Conservation (phyloP, 2,888 invertebrate genomes). For the Stenurella melanura region DNA sequence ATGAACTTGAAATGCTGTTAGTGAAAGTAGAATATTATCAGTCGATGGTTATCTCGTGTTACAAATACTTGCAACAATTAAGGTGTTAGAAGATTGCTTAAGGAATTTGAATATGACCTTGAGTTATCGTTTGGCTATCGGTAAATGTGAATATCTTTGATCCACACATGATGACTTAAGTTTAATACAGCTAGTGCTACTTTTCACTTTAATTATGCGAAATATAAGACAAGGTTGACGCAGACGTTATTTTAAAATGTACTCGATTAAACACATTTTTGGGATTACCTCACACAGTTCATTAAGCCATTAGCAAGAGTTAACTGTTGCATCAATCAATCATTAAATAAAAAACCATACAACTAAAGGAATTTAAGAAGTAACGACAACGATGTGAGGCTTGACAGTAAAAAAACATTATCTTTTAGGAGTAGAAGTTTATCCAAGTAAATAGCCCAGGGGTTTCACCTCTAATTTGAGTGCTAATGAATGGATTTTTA, state of each 20-base stretch:
- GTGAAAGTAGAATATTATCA: slow-evolving; percentile 21
- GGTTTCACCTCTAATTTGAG: too few species aligned
- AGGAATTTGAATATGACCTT: slow-evolving; percentile 17
- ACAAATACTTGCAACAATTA: slow-evolving; percentile 20
- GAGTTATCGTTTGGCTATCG: neutral
- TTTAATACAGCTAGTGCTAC: neutral
- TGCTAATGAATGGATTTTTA: too few species aligned
- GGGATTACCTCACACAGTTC: neutral
- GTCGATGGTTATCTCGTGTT: neutral
- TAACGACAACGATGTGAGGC: too few species aligned
- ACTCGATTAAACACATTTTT: neutral
- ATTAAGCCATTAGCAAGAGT: neutral
- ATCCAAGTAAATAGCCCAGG: too few species aligned
- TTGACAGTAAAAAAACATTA: too few species aligned
- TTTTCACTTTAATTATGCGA: slow-evolving; percentile 3
- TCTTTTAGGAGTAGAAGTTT: too few species aligned
- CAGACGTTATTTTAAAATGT: neutral
- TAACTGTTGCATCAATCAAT: neutral
- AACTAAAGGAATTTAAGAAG: too few species aligned
- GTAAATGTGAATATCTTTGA: neutral
- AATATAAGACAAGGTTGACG: neutral
- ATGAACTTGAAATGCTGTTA: slow-evolving; percentile 13
- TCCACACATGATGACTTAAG: neutral
- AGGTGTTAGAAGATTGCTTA: neutral
- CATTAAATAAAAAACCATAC: neutral